Conservation (phyloP, 2,888 invertebrate species). For the Himalopsyche tibetana region DNA sequence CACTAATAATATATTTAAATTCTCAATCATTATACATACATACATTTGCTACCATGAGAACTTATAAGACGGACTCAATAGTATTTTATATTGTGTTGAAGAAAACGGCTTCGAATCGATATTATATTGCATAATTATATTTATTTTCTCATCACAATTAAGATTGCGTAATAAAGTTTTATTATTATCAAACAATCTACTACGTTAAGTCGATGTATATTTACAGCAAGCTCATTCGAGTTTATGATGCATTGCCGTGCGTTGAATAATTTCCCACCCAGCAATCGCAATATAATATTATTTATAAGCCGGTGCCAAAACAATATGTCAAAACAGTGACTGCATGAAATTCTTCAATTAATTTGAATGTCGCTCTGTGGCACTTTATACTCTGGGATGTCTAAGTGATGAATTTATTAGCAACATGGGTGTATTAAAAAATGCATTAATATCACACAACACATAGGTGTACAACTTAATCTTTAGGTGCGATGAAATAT, state of each 20-base stretch:
- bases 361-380: constrained; percentile 43
- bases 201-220: background rate
- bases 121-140: no score
- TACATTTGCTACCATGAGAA: no score
- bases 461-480: background rate
- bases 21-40: no score
- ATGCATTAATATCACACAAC: background rate
- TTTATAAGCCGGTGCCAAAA: constrained; percentile 47
- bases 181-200: background rate
- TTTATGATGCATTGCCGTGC: constrained; percentile 7
- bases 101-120: no score
- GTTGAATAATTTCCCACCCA: constrained; percentile 34
- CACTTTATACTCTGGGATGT: constrained; percentile 26
- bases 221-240: background rate
- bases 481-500: background rate
- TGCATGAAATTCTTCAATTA: constrained; percentile 54
- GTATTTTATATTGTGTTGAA: no score
- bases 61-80: no score
- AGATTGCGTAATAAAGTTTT: no score
- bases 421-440: constrained; percentile 5
- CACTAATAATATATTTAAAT: no score
- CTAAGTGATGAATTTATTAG: constrained; percentile 50
- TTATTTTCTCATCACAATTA: no score
- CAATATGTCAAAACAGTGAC: constrained; percentile 52
- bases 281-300: constrained; percentile 10